These are phyloP conservation scores for Momotus momota DNA, from an alignment of 2,797 vertebrate species.

Conservation along the genomic window DNA sequence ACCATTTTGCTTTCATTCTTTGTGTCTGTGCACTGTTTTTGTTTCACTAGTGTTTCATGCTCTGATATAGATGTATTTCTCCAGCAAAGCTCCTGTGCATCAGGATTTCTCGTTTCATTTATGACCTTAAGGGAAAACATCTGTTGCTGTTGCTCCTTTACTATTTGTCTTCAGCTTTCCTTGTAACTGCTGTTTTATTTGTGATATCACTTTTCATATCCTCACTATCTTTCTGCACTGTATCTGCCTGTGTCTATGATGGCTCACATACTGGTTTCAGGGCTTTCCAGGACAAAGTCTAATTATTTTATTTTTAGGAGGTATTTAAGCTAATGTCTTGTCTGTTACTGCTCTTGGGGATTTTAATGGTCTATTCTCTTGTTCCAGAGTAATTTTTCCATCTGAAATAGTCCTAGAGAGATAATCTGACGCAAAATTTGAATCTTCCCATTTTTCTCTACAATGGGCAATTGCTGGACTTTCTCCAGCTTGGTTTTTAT, in stretches of 20 bases:
- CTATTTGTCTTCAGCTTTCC: constrained; percentile 58
- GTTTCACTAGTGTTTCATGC: neutral
- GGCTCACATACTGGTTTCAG: neutral
- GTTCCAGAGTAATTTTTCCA: neutral
- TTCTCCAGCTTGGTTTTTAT: neutral
- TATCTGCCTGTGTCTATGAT: neutral
- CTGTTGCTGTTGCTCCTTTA: constrained; percentile 34
- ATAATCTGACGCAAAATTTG: neutral
- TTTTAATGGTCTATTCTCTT: neutral
- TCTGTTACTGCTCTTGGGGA: neutral
- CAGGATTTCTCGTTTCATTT: constrained; percentile 52
- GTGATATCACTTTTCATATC: neutral
- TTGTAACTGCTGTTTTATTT: constrained; percentile 32
- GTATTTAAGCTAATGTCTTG: constrained; percentile 23
- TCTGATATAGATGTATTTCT: constrained; percentile 28
- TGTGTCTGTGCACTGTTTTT: neutral
- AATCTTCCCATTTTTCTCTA: neutral
- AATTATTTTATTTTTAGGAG: constrained; percentile 40
- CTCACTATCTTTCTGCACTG: neutral
- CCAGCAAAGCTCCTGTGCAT: neutral
- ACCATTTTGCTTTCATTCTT: neutral
- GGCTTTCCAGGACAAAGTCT: neutral
- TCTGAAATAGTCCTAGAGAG: neutral
- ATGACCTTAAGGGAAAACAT: constrained; percentile 68
- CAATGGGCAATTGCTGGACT: neutral